A percentile compares a stretch with the other conserved stretches of the same genome.
These are phyloP conservation scores for Rhabdornis inornatus DNA, from an alignment of 2,113 vertebrate genomes.

Conservation along the genomic window DNA sequence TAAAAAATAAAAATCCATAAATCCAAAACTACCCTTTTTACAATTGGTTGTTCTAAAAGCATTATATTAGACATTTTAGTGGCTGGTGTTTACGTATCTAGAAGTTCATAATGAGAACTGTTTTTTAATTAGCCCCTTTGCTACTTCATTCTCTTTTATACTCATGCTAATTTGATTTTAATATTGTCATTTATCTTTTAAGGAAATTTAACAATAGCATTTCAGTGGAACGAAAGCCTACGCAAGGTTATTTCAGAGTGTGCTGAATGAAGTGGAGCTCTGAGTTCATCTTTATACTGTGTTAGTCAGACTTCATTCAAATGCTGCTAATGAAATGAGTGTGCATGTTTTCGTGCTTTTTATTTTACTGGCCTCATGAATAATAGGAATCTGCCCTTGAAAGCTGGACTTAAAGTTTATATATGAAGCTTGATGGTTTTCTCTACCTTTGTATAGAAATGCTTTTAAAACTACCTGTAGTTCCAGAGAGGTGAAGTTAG, in stretches of 20 bases:
- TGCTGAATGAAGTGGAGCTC: neutral
- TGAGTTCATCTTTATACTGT: neutral
- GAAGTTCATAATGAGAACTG: neutral
- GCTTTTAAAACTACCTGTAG: neutral
- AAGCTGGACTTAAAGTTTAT: neutral
- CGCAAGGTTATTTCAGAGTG: neutral
- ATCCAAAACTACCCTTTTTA: neutral
- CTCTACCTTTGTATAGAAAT: neutral
- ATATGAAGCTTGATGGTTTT: neutral
- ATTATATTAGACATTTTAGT: neutral
- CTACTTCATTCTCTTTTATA: neutral
- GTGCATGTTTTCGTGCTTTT: neutral
- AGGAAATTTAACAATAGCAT: neutral
- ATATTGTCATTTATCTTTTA: conserved; percentile 4
- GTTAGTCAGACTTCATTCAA: neutral
- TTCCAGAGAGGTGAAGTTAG: neutral
- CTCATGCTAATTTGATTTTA: neutral
- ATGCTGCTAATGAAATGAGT: neutral
- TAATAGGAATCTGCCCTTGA: neutral
- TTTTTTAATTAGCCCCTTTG: neutral
- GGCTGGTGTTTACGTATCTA: neutral
- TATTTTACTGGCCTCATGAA: neutral
- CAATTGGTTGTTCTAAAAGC: neutral
- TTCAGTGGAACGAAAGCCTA: neutral
- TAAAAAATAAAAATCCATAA: neutral